Conservation (phyloP, 2,888 invertebrate species). For the Steromphala cineraria region DNA sequence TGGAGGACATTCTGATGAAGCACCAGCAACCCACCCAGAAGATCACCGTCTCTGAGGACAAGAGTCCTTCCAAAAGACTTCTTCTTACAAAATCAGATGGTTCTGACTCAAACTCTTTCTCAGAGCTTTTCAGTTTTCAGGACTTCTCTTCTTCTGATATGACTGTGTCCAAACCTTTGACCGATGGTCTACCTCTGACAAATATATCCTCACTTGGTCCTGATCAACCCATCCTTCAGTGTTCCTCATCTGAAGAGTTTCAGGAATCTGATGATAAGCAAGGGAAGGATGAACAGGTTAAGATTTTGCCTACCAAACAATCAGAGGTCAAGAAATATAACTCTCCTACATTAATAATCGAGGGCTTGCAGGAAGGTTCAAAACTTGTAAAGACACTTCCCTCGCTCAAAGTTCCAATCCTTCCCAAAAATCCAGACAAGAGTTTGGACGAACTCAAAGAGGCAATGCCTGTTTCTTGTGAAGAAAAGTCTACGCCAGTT, state of each 20-base stretch:
- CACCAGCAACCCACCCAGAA: not conserved
- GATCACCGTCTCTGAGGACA: not conserved
- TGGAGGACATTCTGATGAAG: slow-evolving; percentile 1
- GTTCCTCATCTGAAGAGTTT: not conserved
- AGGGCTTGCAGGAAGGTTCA: not conserved
- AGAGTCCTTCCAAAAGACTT: not conserved
- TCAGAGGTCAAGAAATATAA: not conserved
- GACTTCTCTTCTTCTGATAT: not conserved
- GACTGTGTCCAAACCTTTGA: not conserved
- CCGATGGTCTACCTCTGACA: not conserved
- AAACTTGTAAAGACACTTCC: not conserved
- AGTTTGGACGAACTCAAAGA: not conserved
- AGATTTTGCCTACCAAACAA: not conserved
- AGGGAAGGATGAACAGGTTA: not conserved
- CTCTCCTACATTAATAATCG: not conserved
- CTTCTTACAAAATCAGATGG: not conserved
- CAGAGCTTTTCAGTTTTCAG: slow-evolving; percentile 5
- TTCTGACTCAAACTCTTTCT: slow-evolving; percentile 1
- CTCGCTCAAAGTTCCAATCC: not conserved
- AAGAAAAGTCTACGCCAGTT: not conserved
- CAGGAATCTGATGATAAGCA: not conserved
- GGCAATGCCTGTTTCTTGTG: not conserved
- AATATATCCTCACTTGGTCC: not conserved
- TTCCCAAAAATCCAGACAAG: not conserved
- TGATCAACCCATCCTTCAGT: not conserved